A percentile compares a stretch with the other conserved stretches of the same genome.
These are phyloP conservation scores for Apostichopus japonicus DNA, from an alignment of 35 echinoderm and acorn worm species.

Conservation along the genomic window DNA sequence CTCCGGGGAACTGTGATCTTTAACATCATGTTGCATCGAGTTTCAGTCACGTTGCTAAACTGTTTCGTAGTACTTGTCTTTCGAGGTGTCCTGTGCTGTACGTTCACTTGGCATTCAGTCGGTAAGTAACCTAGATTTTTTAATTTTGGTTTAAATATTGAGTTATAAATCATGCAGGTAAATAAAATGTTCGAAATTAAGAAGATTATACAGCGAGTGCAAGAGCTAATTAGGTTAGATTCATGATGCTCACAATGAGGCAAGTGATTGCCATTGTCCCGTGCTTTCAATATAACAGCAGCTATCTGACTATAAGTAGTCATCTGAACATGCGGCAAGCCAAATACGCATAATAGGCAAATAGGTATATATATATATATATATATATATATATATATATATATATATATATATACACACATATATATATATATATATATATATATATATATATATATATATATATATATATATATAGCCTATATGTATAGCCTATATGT, in stretches of 20 bases:
- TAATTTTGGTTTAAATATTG: neutral
- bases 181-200: no score
- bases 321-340: neutral
- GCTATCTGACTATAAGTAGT: neutral
- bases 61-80: neutral
- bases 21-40: neutral
- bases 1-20: neutral
- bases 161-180: no score
- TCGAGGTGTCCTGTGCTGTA: neutral
- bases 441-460: no score
- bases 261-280: neutral
- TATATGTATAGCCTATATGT: no score
- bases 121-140: neutral
- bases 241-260: neutral
- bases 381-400: no score
- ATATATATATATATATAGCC: no score
- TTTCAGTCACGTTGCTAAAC: neutral
- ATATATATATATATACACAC: no score
- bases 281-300: neutral
- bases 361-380: no score
- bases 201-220: neutral
- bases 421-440: no score
- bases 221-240: neutral
- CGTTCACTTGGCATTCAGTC: neutral
- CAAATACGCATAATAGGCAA: no score